Conservation (phyloP, 2,888 invertebrate species). For the Cabera pusaria region DNA sequence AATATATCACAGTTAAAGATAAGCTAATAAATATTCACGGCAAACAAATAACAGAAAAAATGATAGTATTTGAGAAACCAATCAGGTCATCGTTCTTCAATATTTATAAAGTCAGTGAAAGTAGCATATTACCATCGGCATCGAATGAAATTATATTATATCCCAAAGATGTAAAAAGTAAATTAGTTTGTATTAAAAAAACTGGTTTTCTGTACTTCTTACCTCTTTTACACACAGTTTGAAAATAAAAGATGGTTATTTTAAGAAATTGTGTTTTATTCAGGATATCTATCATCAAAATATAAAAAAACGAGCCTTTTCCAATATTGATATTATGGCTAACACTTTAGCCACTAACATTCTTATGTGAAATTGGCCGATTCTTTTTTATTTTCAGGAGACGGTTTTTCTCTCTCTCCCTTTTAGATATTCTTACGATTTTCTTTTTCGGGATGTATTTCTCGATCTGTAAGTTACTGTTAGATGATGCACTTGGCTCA, state of each 20-base stretch:
- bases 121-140: background rate
- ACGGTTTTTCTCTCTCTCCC: conserved; percentile 3
- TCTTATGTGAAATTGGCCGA: conserved; percentile 10
- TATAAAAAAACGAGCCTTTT: conserved; percentile 6
- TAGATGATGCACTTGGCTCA: too few relatives aligned
- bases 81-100: conserved; percentile 11
- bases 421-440: conserved; percentile 6
- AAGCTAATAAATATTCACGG: conserved; percentile 5
- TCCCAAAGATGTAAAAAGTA: conserved; percentile 15
- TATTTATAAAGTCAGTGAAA: conserved; percentile 9
- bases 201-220: conserved; percentile 10
- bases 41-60: conserved; percentile 8
- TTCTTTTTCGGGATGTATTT: conserved; percentile 3
- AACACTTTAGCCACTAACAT: conserved; percentile 8
- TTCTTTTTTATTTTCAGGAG: conserved; percentile 12
- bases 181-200: conserved; percentile 16
- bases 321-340: conserved; percentile 5
- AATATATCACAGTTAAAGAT: too few relatives aligned
- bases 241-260: conserved; percentile 14
- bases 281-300: too few relatives aligned
- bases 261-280: background rate
- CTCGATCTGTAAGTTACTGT: too few relatives aligned
- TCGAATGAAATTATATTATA: too few relatives aligned
- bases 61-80: conserved; percentile 14
- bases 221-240: conserved; percentile 19